Conservation (phyloP, 2,113 vertebrate genomes). For the Buteo buteo region DNA sequence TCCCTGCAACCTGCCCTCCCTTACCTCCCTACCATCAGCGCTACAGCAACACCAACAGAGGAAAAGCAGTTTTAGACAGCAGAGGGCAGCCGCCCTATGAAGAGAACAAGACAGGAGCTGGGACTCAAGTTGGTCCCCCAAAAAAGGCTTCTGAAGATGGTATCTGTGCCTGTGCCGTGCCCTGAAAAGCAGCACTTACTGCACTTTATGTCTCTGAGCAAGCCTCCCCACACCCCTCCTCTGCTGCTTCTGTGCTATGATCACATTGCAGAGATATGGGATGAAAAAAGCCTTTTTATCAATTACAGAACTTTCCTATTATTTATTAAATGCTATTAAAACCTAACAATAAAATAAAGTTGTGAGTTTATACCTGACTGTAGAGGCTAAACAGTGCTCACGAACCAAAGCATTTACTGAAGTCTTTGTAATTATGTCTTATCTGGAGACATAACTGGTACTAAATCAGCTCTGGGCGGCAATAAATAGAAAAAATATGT, state of each 20-base stretch:
- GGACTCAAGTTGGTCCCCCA: neutral
- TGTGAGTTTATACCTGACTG: neutral
- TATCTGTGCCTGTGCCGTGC: neutral
- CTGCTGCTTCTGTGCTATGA: neutral
- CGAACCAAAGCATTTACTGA: neutral
- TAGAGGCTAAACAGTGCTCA: neutral
- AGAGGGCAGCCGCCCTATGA: slow-evolving; percentile 57
- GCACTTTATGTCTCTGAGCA: neutral
- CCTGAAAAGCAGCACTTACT: neutral
- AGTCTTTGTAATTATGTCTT: neutral
- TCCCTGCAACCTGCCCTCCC: neutral
- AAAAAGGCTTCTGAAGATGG: neutral
- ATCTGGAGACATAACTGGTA: neutral
- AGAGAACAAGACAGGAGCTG: neutral
- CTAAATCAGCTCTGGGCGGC: neutral
- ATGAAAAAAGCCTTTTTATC: neutral
- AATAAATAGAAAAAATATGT: neutral
- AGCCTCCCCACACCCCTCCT: neutral
- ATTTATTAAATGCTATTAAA: neutral
- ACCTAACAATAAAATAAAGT: neutral
- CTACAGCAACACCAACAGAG: neutral
- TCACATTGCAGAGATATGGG: neutral
- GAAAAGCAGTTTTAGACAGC: slow-evolving; percentile 27
- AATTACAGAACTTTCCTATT: neutral
- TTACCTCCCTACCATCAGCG: neutral